A percentile compares a stretch with the other conserved stretches of the same genome.
These are phyloP conservation scores for Camponotus vicinus DNA, from an alignment of 1,140 invertebrate genomes.

Conservation along the genomic window DNA sequence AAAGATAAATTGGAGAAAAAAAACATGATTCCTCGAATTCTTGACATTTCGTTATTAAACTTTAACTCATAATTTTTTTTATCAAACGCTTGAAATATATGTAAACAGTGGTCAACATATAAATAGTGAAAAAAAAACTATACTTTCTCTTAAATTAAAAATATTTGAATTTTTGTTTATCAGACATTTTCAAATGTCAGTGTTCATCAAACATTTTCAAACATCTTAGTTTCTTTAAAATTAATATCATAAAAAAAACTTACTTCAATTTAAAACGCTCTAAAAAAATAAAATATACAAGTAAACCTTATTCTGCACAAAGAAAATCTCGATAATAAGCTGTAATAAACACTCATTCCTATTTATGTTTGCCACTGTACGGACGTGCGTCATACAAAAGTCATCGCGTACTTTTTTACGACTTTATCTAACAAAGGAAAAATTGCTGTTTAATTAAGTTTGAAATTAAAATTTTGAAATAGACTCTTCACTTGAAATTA, in stretches of 20 bases:
- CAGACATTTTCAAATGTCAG: background rate
- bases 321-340: background rate
- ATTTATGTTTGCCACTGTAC: slow-evolving; percentile 39
- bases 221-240: background rate
- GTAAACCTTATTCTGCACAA: background rate
- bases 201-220: background rate
- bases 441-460: background rate
- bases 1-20: background rate
- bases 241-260: background rate
- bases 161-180: background rate
- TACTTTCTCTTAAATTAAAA: background rate
- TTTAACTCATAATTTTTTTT: slow-evolving; percentile 4
- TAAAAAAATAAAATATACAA: background rate
- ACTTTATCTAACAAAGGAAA: background rate
- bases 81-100: background rate
- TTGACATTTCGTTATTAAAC: background rate
- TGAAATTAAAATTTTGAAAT: background rate
- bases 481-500: slow-evolving; percentile 1
- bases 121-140: slow-evolving; percentile 8
- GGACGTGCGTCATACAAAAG: background rate
- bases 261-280: background rate
- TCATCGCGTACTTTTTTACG: background rate
- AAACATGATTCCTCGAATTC: slow-evolving; percentile 6
- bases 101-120: slow-evolving; percentile 32
- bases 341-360: slow-evolving; percentile 32